phyloP scores from a whole-genome alignment of 2,888 invertebrate genomes.

The Anthoptus insignis region DNA sequence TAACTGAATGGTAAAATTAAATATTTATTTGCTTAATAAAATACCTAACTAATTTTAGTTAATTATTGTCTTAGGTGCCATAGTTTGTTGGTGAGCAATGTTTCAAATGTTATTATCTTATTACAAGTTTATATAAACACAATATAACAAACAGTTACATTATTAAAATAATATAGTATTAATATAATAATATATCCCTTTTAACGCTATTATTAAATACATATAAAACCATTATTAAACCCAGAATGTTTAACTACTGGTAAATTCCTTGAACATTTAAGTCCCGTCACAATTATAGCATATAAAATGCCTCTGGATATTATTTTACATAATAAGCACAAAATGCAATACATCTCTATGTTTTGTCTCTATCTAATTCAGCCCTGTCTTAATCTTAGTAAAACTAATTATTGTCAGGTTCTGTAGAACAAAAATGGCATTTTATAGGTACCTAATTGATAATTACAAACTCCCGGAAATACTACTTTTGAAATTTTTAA shows the following conservation, averaged over 20 bases:
- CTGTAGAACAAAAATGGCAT: too few species aligned
- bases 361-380: conserved; percentile 21
- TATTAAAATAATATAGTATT: conserved; percentile 37
- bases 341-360: conserved; percentile 51
- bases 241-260: conserved; percentile 24
- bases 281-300: conserved; percentile 1
- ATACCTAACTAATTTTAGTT: conserved; percentile 34
- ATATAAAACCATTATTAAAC: conserved; percentile 27
- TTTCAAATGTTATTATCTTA: conserved; percentile 38
- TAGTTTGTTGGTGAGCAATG: conserved; percentile 33
- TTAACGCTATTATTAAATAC: conserved; percentile 27
- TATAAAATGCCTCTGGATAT: too few species aligned
- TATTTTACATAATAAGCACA: conserved; percentile 62
- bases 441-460: conserved; percentile 43
- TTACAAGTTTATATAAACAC: conserved; percentile 37
- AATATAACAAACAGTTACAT: conserved; percentile 34
- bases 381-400: conserved; percentile 18
- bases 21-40: conserved; percentile 50
- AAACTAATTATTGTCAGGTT: too few species aligned
- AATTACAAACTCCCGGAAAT: conserved; percentile 29
- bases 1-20: conserved; percentile 56
- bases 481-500: conserved; percentile 59
- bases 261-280: conserved; percentile 8
- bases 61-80: conserved; percentile 28
- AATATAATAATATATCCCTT: conserved; percentile 27